Evolutionary conservation across 30 jellyfish, hydroid and myxozoan species (phyloP), one percentile per base, ranked within the genome.

Genomic region (Hydra vulgaris): DNA sequence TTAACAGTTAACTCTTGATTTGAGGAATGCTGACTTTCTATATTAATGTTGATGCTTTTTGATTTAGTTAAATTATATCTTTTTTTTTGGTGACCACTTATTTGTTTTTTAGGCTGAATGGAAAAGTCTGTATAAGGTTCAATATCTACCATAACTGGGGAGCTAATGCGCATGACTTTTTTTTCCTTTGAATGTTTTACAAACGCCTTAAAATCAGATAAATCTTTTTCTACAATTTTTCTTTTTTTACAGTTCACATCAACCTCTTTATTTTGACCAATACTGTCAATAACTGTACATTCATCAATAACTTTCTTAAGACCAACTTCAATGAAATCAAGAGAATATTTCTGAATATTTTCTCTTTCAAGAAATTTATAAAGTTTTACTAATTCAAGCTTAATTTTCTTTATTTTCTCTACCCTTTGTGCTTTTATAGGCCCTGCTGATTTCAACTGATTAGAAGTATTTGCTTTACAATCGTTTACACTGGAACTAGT

Each of bases 241-340:
- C 85, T 18, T 54, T 78, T 78, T 1, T 75, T 75, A 7, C 69
- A 21, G 18, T 27, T 23, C 20, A 61, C 53, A 23, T 78, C 85
- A 1, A 54, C 26, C 3, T 23, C 53, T 54, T 78, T 78, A 77
- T 22, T 61, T 61, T 78, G 85, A 53, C 85, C 85, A 61, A 78
- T 78, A 54, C 85, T 78, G 54, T 78, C 85, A 53, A 78, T 78
- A 3, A 78, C 85, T 22, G 40, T 78, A 61, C 85, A 78, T 23
- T 78, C 85, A 53, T 78, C 80, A 27, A 78, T 25, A 78, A 78
- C 85, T 25, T 78, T 78, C 79, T 78, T 78, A 54, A 78, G 69
- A 26, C 85, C 85, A 18, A 77, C 77, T 78, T 78, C 85, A 52
- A 78, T 78, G 55, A 27, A 78, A 78, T 78, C 85, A 23, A 78